These are phyloP conservation scores for Equus przewalskii DNA, from an alignment of 2,113 vertebrate genomes.

Conservation along the genomic window DNA sequence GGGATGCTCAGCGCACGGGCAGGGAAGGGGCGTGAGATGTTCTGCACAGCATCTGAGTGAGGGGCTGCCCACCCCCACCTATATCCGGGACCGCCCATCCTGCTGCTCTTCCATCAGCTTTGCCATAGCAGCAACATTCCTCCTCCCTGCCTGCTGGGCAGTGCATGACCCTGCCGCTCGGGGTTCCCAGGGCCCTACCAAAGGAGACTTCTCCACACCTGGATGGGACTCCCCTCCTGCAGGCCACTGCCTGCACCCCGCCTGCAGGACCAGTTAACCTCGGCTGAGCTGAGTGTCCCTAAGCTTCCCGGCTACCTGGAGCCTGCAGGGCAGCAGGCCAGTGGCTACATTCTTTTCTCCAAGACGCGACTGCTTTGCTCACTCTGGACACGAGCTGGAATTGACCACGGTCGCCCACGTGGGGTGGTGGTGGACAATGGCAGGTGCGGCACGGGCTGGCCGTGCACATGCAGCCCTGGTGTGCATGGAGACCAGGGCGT, in stretches of 20 bases:
- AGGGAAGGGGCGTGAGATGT: too few species aligned
- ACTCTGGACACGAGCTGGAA: rapidly evolving
- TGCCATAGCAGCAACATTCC: background rate
- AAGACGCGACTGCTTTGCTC: rapidly evolving
- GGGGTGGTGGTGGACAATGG: background rate
- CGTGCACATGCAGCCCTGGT: background rate
- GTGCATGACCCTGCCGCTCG: background rate
- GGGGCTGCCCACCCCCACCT: too few species aligned
- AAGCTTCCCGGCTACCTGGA: background rate
- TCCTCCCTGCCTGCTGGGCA: too few species aligned
- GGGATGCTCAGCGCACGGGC: too few species aligned
- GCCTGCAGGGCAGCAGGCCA: background rate
- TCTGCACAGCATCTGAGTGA: too few species aligned
- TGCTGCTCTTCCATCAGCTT: background rate
- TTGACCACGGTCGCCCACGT: too few species aligned
- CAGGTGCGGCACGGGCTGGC: background rate
- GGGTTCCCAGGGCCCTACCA: background rate
- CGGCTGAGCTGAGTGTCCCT: too few species aligned
- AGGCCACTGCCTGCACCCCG: too few species aligned
- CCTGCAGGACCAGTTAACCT: background rate
- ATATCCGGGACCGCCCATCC: too few species aligned
- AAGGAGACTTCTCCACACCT: background rate
- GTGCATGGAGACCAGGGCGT: rapidly evolving
- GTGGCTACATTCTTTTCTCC: background rate
- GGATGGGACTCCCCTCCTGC: background rate